Evolutionary conservation across 2,888 invertebrate species (phyloP), one percentile per base, ranked within the genome.

Genomic region (Hypomecis atomaria): DNA sequence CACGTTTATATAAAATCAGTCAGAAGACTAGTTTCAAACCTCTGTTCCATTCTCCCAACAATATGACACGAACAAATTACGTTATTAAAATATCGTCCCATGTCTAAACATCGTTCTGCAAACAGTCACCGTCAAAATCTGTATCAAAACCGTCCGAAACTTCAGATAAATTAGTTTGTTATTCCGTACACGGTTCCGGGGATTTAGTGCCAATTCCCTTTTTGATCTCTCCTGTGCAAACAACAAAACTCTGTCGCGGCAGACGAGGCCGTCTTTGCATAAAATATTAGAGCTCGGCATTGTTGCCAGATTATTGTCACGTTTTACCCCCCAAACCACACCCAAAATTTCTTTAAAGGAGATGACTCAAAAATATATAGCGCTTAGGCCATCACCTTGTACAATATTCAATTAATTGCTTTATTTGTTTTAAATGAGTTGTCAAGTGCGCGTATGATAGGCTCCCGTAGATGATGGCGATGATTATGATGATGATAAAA

Each of bases 161-260:
- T 74, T 75, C 75, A 81, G 83, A 85, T 82, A 86, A 87, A 89
- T 89, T 85, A 84, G 83, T 88, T 89, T 87, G 86, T 86, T 89
- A 90, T 90, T 88, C 90, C 79, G 84, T 80, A 83, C 88, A 85
- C 85, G 86, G 76, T 74, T 75, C 67, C 60, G 75, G 78, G 89
- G 89, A 89, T 90, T 90, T 87, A 84, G 84, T 84, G 87, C 79
- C 90, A 89, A 90, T 90, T 90, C 89, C 87, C 87, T 86, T 90
- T 88, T 88, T 90, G 90, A 90, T 90, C 89, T 89, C 85, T 87
- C 79, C 66, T 81, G 82, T 78, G 83, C 86, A 88, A 89, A 90
- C 89, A 90, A 86, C 85, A 85, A 83, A 83, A 85, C 83, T 85
- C 85, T 83, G 87, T 83, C 85, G 77, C 72, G 74, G 78, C 79